Evolutionary conservation across 2,888 invertebrate genomes (phyloP).

Genomic region (Chymomyza amoena): DNA sequence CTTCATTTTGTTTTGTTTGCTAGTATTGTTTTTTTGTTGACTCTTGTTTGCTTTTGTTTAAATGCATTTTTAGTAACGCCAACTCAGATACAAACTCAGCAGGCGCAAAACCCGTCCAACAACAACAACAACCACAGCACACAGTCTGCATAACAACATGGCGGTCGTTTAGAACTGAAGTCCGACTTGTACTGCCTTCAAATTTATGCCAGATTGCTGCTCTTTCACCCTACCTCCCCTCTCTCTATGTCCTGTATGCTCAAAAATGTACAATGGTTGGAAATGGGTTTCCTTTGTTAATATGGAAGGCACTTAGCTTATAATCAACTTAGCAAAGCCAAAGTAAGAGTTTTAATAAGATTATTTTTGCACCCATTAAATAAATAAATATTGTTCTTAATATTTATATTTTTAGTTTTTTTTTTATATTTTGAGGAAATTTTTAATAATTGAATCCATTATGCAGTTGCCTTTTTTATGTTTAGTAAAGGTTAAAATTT

Average conservation of each 20-base stretch:
- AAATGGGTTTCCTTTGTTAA: no score
- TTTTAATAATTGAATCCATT: neutral
- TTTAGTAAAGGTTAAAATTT: conserved; percentile 16
- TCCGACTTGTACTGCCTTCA: conserved; percentile 57
- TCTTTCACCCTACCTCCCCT: no score
- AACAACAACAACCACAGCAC: conserved; percentile 2
- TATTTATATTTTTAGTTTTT: no score
- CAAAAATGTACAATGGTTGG: no score
- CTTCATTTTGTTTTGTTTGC: conserved; percentile 3
- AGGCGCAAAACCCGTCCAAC: conserved; percentile 5
- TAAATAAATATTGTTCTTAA: no score
- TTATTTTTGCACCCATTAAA: no score
- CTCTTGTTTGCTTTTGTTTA: conserved; percentile 14
- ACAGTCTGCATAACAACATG: conserved; percentile 62
- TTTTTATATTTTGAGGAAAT: neutral
- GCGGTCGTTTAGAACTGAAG: conserved; percentile 64
- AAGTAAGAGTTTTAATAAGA: no score
- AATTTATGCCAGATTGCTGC: conserved; percentile 60
- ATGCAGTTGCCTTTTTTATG: neutral
- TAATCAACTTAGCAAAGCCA: no score
- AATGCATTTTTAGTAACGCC: conserved; percentile 38
- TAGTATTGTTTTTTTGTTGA: conserved; percentile 12
- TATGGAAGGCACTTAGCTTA: no score
- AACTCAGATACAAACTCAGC: conserved; percentile 22
- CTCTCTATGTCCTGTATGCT: no score